These are phyloP conservation scores for Poeciliopsis prolifica DNA, from an alignment of 2,113 vertebrate genomes.

Conservation along the genomic window DNA sequence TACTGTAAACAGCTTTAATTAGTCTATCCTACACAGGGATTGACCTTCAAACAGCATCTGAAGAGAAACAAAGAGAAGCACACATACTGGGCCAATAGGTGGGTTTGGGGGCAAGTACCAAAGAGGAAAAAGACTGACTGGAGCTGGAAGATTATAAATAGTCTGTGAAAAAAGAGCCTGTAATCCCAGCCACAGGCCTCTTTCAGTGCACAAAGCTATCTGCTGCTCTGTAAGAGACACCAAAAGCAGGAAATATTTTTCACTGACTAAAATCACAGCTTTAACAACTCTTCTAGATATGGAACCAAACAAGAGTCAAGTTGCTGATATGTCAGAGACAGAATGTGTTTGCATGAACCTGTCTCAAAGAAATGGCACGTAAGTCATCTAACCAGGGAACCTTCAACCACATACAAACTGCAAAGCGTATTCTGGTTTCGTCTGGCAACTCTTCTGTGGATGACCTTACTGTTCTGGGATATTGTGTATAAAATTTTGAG, in stretches of 20 bases:
- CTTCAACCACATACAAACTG: too few relatives aligned
- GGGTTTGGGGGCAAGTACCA: not conserved
- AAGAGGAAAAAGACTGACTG: conserved; percentile 38
- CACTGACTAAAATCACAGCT: not conserved
- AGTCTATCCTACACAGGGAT: not conserved
- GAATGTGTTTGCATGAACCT: not conserved
- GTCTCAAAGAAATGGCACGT: too few relatives aligned
- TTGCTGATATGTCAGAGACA: not conserved
- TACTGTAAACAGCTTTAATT: not conserved
- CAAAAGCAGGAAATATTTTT: conserved; percentile 26
- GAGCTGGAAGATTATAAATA: conserved; percentile 68
- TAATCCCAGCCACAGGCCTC: conserved; percentile 31
- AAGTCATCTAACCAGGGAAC: too few relatives aligned
- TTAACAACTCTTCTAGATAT: not conserved
- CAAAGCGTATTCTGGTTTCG: too few relatives aligned
- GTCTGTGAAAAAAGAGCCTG: conserved; percentile 65
- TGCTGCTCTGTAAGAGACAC: conserved; percentile 25
- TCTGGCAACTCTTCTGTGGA: too few relatives aligned
- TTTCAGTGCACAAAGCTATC: conserved; percentile 55
- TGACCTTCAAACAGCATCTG: conserved; percentile 4
- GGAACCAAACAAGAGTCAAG: not conserved
- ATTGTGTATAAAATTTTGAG: too few relatives aligned
- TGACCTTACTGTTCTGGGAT: too few relatives aligned
- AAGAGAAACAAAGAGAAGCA: conserved; percentile 10
- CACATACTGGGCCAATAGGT: not conserved